Conservation (phyloP, 1,140 invertebrate species). For the Lasaia peninsularis region DNA sequence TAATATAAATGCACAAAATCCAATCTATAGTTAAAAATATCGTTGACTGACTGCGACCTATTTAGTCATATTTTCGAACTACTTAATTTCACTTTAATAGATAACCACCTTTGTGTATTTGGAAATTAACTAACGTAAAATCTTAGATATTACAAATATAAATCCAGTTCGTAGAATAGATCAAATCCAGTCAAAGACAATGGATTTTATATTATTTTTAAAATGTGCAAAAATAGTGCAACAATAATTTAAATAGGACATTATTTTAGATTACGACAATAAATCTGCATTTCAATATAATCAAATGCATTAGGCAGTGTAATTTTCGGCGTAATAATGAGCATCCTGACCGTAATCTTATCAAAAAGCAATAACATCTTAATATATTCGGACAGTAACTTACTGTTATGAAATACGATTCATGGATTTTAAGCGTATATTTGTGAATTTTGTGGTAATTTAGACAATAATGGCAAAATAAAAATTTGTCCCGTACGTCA, state of each 20-base stretch:
- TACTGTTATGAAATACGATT: slow-evolving; percentile 4
- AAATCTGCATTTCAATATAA: slow-evolving; percentile 9
- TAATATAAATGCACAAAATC: slow-evolving; percentile 19
- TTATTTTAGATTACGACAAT: neutral
- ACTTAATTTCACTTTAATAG: no score
- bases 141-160: no score
- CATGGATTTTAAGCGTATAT: slow-evolving; percentile 50
- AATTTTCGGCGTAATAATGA: slow-evolving; percentile 60
- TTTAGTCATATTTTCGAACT: neutral
- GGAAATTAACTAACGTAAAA: no score
- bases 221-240: neutral
- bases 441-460: slow-evolving; percentile 42
- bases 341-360: slow-evolving; percentile 54
- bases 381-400: slow-evolving; percentile 1
- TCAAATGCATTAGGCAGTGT: slow-evolving; percentile 55
- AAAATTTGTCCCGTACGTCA: slow-evolving; percentile 4
- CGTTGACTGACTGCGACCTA: neutral
- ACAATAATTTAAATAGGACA: neutral
- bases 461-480: slow-evolving; percentile 27
- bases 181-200: no score
- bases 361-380: slow-evolving; percentile 38
- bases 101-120: no score
- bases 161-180: no score
- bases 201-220: no score
- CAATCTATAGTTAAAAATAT: slow-evolving; percentile 16